Evolutionary conservation across 2,888 invertebrate genomes (phyloP).

Genomic region (Zhengitettix transpicula): DNA sequence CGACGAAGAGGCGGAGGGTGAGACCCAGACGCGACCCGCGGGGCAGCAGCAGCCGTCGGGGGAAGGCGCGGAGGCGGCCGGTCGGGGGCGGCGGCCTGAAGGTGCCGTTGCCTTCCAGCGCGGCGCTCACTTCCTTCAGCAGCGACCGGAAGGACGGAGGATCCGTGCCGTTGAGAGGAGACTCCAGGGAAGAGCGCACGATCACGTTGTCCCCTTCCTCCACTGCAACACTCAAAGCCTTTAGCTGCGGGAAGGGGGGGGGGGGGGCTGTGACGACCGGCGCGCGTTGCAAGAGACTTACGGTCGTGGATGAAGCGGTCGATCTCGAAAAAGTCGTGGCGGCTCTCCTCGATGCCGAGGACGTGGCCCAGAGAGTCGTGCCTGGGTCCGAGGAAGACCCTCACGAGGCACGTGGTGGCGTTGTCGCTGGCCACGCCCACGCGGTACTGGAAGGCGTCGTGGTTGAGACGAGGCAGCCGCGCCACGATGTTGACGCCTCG

Average conservation of each 20-base stretch:
- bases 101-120: constrained; percentile 32
- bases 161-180: constrained; percentile 43
- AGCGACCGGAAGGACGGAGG: constrained; percentile 44
- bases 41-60: constrained; percentile 51
- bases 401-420: constrained; percentile 37
- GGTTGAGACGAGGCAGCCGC: constrained; percentile 52
- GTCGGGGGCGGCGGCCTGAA: constrained; percentile 23
- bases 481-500: constrained; percentile 36
- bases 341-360: constrained; percentile 34
- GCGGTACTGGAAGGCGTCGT: constrained; percentile 45
- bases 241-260: too few relatives aligned
- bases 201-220: constrained; percentile 47
- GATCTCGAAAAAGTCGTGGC: constrained; percentile 41
- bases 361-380: constrained; percentile 38
- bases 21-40: constrained; percentile 48
- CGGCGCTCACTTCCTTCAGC: constrained; percentile 42
- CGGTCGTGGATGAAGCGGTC: constrained; percentile 41
- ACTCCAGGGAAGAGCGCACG: constrained; percentile 48
- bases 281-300: constrained; percentile 15
- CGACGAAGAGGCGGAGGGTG: constrained; percentile 44
- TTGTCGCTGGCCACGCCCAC: constrained; percentile 42
- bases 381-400: constrained; percentile 53
- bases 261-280: too few relatives aligned
- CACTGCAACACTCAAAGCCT: constrained; percentile 20
- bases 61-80: constrained; percentile 46